Percentiles rank a stretch among this genome's conserved stretches.
Evolutionary conservation across 2,888 invertebrate genomes (phyloP).

Genomic region (Aleiodes testaceus): DNA sequence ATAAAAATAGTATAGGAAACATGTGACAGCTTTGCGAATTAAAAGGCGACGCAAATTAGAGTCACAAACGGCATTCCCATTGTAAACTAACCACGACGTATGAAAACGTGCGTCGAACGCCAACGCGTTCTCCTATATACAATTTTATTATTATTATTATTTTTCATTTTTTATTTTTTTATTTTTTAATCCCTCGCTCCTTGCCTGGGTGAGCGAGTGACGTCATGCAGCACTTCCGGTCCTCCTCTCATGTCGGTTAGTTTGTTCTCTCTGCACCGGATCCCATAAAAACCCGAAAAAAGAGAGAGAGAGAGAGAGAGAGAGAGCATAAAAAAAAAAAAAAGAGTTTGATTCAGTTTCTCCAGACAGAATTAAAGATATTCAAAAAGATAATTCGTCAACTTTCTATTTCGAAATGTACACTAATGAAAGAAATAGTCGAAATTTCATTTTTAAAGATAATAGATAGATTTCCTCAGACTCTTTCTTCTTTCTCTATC

Average conservation of each 20-base stretch:
- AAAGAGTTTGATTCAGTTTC: slow-evolving; percentile 6
- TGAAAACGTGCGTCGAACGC: slow-evolving; percentile 37
- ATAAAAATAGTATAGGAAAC: slow-evolving; percentile 8
- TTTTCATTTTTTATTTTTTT: slow-evolving; percentile 18
- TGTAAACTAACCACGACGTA: slow-evolving; percentile 19
- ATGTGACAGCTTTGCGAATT: slow-evolving; percentile 15
- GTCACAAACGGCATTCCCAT: slow-evolving; percentile 22
- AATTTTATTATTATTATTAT: slow-evolving; percentile 15
- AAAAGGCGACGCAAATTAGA: slow-evolving; percentile 35
- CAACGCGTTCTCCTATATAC: slow-evolving; percentile 16
- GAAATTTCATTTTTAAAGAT: slow-evolving; percentile 15
- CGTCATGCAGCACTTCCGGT: slow-evolving; percentile 38
- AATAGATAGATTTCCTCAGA: slow-evolving; percentile 18
- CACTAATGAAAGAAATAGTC: slow-evolving; percentile 2
- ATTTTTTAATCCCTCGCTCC: slow-evolving; percentile 23
- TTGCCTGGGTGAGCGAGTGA: slow-evolving; percentile 30
- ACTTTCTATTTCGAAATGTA: slow-evolving; percentile 21
- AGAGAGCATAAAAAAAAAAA: neutral
- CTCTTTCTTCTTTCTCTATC: slow-evolving; percentile 10
- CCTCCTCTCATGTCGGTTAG: slow-evolving; percentile 30
- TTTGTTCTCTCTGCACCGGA: neutral
- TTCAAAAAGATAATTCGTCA: neutral
- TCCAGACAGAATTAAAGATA: neutral
- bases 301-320: neutral
- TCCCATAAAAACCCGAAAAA: slow-evolving; percentile 33